These are phyloP conservation scores for Doryteuthis pealeii DNA, from an alignment of 1,140 invertebrate genomes.

Conservation along the genomic window DNA sequence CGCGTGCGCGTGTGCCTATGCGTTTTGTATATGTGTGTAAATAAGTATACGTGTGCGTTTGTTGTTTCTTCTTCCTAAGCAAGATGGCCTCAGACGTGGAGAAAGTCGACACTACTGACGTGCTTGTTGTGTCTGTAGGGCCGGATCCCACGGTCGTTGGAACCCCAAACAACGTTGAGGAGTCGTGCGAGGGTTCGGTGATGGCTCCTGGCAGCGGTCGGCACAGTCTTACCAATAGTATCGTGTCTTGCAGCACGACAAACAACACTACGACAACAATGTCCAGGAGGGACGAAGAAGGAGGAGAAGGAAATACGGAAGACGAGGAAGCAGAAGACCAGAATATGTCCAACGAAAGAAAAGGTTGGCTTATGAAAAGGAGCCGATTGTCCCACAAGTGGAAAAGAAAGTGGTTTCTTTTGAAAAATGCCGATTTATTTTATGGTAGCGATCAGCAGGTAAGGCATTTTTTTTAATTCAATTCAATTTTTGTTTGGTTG, in stretches of 20 bases:
- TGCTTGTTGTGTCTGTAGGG: neutral
- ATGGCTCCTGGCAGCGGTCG: neutral
- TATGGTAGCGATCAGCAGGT: slow-evolving; percentile 54
- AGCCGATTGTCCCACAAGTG: slow-evolving; percentile 48
- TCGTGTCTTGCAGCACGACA: neutral
- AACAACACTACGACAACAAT: slow-evolving; percentile 4
- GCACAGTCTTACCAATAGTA: neutral
- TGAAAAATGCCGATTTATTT: slow-evolving; percentile 51
- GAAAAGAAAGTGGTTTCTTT: slow-evolving; percentile 51
- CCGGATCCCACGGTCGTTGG: neutral
- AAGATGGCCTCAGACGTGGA: slow-evolving; percentile 4
- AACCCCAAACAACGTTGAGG: neutral
- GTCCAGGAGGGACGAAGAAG: neutral
- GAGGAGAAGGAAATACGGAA: neutral
- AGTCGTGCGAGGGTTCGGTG: neutral
- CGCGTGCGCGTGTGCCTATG: too few relatives aligned
- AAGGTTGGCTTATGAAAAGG: slow-evolving; percentile 52
- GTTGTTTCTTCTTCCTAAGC: neutral
- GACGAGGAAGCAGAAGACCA: neutral
- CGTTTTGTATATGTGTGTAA: too few relatives aligned
- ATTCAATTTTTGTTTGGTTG: too few relatives aligned
- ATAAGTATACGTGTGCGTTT: too few relatives aligned
- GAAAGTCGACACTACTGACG: neutral
- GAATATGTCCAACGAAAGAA: slow-evolving; percentile 6
- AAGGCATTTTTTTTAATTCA: slow-evolving; percentile 6